phyloP scores from a whole-genome alignment of 1,140 invertebrate species.

The Drosophila sturtevanti region DNA sequence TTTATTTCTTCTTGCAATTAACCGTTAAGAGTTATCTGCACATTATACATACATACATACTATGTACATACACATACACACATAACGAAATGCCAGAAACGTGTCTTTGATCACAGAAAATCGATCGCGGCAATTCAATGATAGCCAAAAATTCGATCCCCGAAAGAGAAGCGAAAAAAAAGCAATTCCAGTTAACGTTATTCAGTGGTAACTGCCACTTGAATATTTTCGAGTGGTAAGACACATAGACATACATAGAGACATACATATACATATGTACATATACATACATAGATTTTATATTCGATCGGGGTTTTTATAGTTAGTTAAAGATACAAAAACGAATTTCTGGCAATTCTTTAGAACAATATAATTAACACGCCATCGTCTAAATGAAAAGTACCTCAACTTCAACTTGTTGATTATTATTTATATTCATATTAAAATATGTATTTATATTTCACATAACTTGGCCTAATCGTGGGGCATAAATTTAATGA shows the following conservation, averaged over 20 bases:
- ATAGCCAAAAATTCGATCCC: too few species aligned
- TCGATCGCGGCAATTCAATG: background rate
- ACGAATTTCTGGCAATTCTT: constrained; percentile 2
- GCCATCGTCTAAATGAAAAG: constrained; percentile 10
- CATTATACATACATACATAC: too few species aligned
- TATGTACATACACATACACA: background rate
- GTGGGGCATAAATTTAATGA: constrained; percentile 57
- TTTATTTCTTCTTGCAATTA: constrained; percentile 26
- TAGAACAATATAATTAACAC: constrained; percentile 2
- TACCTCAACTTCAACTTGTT: background rate
- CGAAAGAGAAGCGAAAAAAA: too few species aligned
- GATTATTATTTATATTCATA: constrained; percentile 4
- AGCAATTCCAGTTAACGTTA: constrained; percentile 29
- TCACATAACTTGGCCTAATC: constrained; percentile 27
- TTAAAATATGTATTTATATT: constrained; percentile 28
- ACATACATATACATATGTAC: constrained; percentile 18
- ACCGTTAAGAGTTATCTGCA: background rate
- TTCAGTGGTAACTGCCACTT: constrained; percentile 44
- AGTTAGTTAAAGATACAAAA: constrained; percentile 39
- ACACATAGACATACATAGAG: too few species aligned
- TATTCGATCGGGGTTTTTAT: background rate
- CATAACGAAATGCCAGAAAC: background rate
- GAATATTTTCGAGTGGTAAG: constrained; percentile 15
- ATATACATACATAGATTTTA: background rate
- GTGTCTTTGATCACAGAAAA: background rate